Conservation (phyloP, 1,140 invertebrate genomes). For the Drosophila quadrilineata region DNA sequence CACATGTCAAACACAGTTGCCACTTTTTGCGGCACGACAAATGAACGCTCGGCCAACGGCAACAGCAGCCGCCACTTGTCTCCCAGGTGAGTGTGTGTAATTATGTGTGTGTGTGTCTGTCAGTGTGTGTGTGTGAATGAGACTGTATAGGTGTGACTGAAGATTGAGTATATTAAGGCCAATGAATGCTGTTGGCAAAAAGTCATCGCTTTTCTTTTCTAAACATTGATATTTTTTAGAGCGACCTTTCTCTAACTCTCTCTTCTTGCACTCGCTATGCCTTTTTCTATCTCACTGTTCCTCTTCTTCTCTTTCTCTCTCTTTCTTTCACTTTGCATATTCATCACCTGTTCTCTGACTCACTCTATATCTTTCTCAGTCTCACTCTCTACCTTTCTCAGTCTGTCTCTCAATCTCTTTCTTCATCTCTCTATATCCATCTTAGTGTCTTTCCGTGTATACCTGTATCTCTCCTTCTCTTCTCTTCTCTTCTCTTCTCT, state of each 20-base stretch:
- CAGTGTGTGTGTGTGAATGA: not conserved
- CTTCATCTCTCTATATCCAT: not conserved
- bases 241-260: not conserved
- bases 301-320: not conserved
- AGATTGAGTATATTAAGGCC: slow-evolving; percentile 32
- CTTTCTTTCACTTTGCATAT: not conserved
- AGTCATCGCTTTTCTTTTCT: not conserved
- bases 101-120: slow-evolving; percentile 2
- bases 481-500: not conserved
- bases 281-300: not conserved
- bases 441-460: not conserved
- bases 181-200: not conserved
- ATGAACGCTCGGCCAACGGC: too few species aligned
- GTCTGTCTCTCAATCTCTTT: not conserved
- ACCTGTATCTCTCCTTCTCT: not conserved
- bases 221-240: not conserved
- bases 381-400: not conserved
- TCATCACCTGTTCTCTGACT: not conserved
- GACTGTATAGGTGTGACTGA: not conserved
- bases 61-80: too few species aligned
- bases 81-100: slow-evolving; percentile 1
- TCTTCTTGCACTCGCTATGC: not conserved
- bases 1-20: too few species aligned
- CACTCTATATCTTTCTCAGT: not conserved
- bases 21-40: slow-evolving; percentile 7